Evolutionary conservation across 2,113 vertebrate species (phyloP).

Genomic region (Notarius lentiginosus): DNA sequence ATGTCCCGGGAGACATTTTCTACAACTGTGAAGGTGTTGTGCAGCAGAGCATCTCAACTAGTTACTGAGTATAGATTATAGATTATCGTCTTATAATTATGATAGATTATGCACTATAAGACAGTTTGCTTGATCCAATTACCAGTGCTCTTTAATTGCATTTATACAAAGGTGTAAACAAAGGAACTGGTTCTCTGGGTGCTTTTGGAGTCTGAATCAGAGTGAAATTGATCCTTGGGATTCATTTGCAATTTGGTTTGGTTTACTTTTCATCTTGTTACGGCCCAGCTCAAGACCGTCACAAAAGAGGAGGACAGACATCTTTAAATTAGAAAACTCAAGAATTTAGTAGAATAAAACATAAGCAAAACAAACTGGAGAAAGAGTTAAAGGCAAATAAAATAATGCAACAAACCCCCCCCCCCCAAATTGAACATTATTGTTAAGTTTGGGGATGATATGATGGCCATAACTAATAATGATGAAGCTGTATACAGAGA

Average conservation of each 20-base stretch:
- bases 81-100: neutral
- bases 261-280: neutral
- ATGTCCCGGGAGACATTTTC: neutral
- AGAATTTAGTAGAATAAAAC: too few species aligned
- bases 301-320: too few species aligned
- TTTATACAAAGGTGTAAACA: neutral
- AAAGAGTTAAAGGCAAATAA: too few species aligned
- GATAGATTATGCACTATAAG: neutral
- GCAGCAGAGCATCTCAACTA: neutral
- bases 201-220: neutral
- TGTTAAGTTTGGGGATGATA: too few species aligned
- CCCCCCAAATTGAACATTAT: too few species aligned
- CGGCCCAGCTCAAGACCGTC: too few species aligned
- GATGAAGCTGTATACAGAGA: too few species aligned
- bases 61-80: neutral
- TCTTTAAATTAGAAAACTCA: too few species aligned
- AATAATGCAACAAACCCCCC: too few species aligned
- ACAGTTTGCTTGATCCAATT: neutral
- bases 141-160: neutral
- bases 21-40: neutral
- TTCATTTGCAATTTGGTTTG: neutral
- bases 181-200: neutral
- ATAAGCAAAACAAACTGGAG: too few species aligned
- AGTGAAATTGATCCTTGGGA: neutral
- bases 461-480: too few species aligned